Conservation (phyloP, 2,888 invertebrate species). For the Euphydryas editha region DNA sequence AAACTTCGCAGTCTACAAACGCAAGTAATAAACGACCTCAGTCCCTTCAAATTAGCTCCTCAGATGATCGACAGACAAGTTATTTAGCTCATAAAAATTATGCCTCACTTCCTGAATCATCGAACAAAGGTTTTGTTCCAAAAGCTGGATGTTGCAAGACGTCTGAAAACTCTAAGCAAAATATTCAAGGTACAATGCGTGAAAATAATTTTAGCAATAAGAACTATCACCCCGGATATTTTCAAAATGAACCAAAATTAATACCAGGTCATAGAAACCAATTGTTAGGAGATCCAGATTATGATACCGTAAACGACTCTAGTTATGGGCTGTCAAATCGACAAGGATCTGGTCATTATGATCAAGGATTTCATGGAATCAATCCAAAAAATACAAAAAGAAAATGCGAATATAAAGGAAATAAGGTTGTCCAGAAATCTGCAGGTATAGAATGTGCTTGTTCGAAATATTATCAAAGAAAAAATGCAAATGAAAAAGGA, state of each 20-base stretch:
- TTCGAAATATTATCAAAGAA: neutral
- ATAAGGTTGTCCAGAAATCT: neutral
- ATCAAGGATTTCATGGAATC: neutral
- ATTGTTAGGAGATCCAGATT: neutral
- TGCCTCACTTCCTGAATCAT: neutral
- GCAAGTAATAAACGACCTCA: neutral
- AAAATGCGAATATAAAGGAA: neutral
- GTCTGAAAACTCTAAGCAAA: neutral
- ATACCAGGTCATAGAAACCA: neutral
- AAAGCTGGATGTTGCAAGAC: neutral
- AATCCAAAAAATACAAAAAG: neutral
- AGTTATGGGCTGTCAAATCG: no score
- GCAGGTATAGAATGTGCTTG: conserved; percentile 19
- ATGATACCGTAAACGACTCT: neutral
- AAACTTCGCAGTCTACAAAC: neutral
- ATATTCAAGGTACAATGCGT: neutral
- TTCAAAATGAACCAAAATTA: neutral
- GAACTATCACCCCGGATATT: neutral
- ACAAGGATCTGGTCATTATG: neutral
- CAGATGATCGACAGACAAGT: neutral
- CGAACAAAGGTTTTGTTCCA: neutral
- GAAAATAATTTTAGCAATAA: neutral
- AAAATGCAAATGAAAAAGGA: neutral
- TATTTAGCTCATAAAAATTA: neutral
- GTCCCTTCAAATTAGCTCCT: neutral